Percentiles rank a stretch among this genome's conserved stretches.
These are phyloP conservation scores for Leptonema lineaticorne DNA, from an alignment of 1,140 invertebrate genomes.

Conservation along the genomic window DNA sequence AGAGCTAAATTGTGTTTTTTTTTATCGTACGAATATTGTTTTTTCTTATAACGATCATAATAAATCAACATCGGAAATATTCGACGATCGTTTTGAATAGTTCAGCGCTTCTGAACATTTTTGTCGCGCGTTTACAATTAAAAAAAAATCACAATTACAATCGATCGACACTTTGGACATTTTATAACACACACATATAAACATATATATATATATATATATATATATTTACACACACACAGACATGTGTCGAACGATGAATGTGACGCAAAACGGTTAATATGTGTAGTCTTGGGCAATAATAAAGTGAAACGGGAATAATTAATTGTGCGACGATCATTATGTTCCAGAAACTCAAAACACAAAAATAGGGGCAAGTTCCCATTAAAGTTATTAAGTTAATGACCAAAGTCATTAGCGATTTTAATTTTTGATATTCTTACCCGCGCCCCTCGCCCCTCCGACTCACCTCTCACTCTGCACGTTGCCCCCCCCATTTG, in stretches of 20 bases:
- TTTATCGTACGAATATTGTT: too few species aligned
- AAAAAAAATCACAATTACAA: too few species aligned
- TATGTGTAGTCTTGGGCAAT: not conserved
- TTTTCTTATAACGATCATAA: too few species aligned
- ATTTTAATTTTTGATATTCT: slow-evolving; percentile 43
- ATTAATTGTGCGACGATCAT: slow-evolving; percentile 40
- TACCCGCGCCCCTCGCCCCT: slow-evolving; percentile 26
- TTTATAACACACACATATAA: too few species aligned
- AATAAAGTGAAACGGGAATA: slow-evolving; percentile 35
- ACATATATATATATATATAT: too few species aligned
- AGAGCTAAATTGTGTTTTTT: too few species aligned
- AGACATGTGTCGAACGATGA: not conserved
- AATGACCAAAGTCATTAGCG: slow-evolving; percentile 43
- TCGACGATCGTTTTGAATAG: too few species aligned
- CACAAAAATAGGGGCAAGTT: slow-evolving; percentile 42
- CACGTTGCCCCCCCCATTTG: not conserved
- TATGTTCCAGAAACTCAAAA: slow-evolving; percentile 39
- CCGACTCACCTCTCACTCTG: not conserved
- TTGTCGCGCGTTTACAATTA: too few species aligned
- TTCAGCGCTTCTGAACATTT: too few species aligned
- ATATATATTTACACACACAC: not conserved
- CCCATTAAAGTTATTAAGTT: slow-evolving; percentile 43
- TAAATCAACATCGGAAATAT: too few species aligned
- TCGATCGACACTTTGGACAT: too few species aligned
- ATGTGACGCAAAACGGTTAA: not conserved